phyloP scores from a whole-genome alignment of 2,797 vertebrate species.

The Thamnophis elegans region DNA sequence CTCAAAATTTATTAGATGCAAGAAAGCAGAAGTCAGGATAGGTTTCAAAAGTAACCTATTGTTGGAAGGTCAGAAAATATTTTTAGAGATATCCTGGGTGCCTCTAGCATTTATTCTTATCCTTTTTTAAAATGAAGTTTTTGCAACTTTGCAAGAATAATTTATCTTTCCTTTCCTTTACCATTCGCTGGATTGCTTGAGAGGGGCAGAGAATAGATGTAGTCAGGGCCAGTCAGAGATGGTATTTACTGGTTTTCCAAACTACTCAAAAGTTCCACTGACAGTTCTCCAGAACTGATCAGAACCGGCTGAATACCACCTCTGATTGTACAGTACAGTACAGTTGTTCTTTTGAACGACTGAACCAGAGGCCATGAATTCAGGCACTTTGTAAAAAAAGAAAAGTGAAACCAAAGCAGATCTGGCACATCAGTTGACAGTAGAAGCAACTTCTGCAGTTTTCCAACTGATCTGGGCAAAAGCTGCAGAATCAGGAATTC shows the following conservation, averaged over 20 bases:
- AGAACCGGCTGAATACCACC: too few relatives aligned
- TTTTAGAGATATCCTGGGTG: too few relatives aligned
- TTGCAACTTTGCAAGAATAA: too few relatives aligned
- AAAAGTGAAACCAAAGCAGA: conserved; percentile 1
- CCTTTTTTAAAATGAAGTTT: too few relatives aligned
- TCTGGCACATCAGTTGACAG: neutral
- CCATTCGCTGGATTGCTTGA: conserved; percentile 50
- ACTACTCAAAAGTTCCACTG: too few relatives aligned
- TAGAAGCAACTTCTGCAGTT: neutral
- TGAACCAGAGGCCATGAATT: neutral
- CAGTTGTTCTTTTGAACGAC: neutral
- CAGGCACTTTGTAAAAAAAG: conserved; percentile 37
- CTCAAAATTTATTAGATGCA: neutral
- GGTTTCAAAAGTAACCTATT: too few relatives aligned
- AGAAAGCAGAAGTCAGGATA: too few relatives aligned
- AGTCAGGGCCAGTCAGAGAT: too few relatives aligned
- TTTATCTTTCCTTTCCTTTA: conserved; percentile 11
- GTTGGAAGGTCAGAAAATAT: too few relatives aligned
- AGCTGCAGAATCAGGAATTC: neutral
- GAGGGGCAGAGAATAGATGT: conserved; percentile 10
- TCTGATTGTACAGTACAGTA: neutral
- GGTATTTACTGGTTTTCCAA: too few relatives aligned
- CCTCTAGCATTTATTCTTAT: too few relatives aligned
- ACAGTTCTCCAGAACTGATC: too few relatives aligned
- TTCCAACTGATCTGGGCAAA: neutral